Percentiles rank a stretch among this genome's conserved stretches.
phyloP scores from a whole-genome alignment of 2,888 invertebrate genomes.

The Dynastes hyllus region DNA sequence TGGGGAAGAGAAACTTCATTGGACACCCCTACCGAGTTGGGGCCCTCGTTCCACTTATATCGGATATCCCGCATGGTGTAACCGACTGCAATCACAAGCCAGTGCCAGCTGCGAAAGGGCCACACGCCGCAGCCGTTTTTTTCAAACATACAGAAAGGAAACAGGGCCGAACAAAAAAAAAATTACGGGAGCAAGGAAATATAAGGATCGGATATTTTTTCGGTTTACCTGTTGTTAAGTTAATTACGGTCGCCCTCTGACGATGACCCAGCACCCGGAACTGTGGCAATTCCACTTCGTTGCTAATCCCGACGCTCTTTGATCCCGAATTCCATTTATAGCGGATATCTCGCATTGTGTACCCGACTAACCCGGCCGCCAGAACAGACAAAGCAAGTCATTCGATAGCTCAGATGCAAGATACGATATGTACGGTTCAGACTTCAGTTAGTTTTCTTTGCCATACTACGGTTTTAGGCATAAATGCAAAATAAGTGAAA shows the following conservation, averaged over 20 bases:
- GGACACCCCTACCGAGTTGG: slow-evolving; percentile 95
- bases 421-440: slow-evolving; percentile 46
- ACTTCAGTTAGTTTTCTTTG: slow-evolving; percentile 22
- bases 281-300: slow-evolving; percentile 96
- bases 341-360: slow-evolving; percentile 98
- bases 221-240: slow-evolving; percentile 94
- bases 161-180: slow-evolving; percentile 53
- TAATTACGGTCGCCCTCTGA: slow-evolving; percentile 94
- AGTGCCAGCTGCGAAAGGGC: slow-evolving; percentile 63
- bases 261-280: slow-evolving; percentile 97
- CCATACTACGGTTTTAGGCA: neutral
- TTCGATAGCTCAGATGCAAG: slow-evolving; percentile 64
- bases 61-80: slow-evolving; percentile 98
- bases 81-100: slow-evolving; percentile 86
- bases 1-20: slow-evolving; percentile 97
- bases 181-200: slow-evolving; percentile 71
- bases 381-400: slow-evolving; percentile 72
- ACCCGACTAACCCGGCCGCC: slow-evolving; percentile 84
- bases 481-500: slow-evolving; percentile 28
- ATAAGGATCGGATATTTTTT: slow-evolving; percentile 66
- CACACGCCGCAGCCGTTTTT: slow-evolving; percentile 62
- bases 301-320: slow-evolving; percentile 95
- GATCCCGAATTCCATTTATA: slow-evolving; percentile 96
- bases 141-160: slow-evolving; percentile 56
- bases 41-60: slow-evolving; percentile 97